Percentiles rank a stretch among this genome's conserved stretches.
Conservation (phyloP, 1,140 invertebrate genomes). For the Cydia pomonella region DNA sequence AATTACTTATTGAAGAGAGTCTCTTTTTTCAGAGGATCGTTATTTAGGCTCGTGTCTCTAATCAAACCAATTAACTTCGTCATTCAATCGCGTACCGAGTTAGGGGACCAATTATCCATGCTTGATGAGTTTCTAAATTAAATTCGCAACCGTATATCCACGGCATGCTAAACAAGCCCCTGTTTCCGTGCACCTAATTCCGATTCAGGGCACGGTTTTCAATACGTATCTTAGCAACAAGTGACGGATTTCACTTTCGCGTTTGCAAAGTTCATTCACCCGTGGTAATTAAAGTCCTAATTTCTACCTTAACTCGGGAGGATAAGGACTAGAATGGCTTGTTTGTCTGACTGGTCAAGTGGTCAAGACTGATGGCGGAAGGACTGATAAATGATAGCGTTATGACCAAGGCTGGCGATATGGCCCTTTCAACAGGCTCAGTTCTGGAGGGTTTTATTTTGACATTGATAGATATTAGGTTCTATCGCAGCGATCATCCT, state of each 20-base stretch:
- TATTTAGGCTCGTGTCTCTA: neutral
- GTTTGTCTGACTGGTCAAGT: neutral
- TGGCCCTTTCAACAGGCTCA: slow-evolving; percentile 15
- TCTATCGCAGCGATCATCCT: slow-evolving; percentile 18
- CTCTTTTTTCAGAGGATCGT: no score
- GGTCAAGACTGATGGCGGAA: slow-evolving; percentile 5
- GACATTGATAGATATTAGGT: slow-evolving; percentile 28
- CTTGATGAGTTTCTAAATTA: slow-evolving; percentile 39
- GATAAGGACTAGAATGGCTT: neutral
- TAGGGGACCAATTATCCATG: slow-evolving; percentile 15
- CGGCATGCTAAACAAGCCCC: slow-evolving; percentile 38
- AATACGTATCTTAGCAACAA: slow-evolving; percentile 52
- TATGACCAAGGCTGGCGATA: neutral
- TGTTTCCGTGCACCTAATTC: slow-evolving; percentile 39
- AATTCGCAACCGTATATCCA: slow-evolving; percentile 19
- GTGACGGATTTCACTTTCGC: slow-evolving; percentile 59
- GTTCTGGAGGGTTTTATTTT: slow-evolving; percentile 21
- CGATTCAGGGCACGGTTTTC: slow-evolving; percentile 43
- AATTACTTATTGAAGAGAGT: no score
- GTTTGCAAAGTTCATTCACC: slow-evolving; percentile 44
- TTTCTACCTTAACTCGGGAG: neutral
- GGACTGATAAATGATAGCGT: slow-evolving; percentile 17
- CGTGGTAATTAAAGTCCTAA: slow-evolving; percentile 13
- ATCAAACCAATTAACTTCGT: neutral
- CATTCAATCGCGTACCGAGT: neutral